A percentile compares a stretch with the other conserved stretches of the same genome.
phyloP scores from a whole-genome alignment of 2,113 vertebrate species.

The Zootoca vivipara region DNA sequence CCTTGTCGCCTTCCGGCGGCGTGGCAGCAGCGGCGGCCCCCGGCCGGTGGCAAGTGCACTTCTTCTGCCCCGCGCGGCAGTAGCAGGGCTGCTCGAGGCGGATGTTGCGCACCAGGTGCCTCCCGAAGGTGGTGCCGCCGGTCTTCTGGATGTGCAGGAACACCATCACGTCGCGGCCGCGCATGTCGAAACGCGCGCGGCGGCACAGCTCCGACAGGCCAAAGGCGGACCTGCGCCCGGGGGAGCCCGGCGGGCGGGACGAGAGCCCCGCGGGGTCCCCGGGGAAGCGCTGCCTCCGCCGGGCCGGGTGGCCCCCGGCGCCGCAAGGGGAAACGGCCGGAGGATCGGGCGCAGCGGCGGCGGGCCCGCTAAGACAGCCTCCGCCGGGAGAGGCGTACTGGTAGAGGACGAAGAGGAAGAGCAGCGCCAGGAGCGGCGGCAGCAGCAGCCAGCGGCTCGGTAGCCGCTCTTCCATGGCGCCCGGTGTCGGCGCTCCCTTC shows the following conservation, averaged over 20 bases:
- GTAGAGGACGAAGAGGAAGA: slow-evolving; percentile 93
- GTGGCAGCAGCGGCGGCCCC: not conserved
- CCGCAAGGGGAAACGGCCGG: not conserved
- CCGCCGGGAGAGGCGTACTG: slow-evolving; percentile 89
- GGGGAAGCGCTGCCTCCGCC: slow-evolving; percentile 4
- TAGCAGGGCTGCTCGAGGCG: slow-evolving; percentile 94
- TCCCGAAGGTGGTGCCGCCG: slow-evolving; percentile 95
- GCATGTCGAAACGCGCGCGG: slow-evolving; percentile 91
- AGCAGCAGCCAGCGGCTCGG: slow-evolving; percentile 92
- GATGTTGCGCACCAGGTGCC: slow-evolving; percentile 97
- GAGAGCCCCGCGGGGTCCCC: not conserved
- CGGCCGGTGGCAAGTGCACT: slow-evolving; percentile 94
- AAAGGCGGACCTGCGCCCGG: slow-evolving; percentile 84
- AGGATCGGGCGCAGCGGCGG: not conserved
- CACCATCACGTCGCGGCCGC: slow-evolving; percentile 93
- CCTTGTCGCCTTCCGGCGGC: slow-evolving; percentile 58
- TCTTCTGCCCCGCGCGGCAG: slow-evolving; percentile 95
- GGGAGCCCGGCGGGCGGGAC: too few species aligned
- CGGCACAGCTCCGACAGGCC: slow-evolving; percentile 86
- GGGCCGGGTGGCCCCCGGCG: slow-evolving; percentile 65
- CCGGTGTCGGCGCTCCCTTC: not conserved
- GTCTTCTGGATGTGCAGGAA: slow-evolving; percentile 99
- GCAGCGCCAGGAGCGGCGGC: slow-evolving; percentile 88
- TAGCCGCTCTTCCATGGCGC: slow-evolving; percentile 91
- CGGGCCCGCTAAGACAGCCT: slow-evolving; percentile 50